Conservation (phyloP, 2,888 invertebrate genomes). For the Ligdia adustata region DNA sequence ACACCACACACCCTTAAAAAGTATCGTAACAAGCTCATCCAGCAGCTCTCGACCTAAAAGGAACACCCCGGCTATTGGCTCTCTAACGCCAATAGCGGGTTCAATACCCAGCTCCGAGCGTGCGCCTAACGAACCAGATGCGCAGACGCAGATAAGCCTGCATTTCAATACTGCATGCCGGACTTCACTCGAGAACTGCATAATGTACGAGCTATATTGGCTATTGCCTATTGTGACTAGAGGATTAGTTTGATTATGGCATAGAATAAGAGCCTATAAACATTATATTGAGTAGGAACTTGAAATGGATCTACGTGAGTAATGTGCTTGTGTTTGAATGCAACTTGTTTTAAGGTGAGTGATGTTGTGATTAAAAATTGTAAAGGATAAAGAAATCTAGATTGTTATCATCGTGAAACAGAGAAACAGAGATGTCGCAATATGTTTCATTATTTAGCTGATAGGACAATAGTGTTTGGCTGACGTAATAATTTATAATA, state of each 20-base stretch:
- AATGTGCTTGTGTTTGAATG: too few relatives aligned
- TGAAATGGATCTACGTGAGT: too few relatives aligned
- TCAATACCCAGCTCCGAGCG: conserved; percentile 67
- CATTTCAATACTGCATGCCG: conserved; percentile 61
- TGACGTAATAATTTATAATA: too few relatives aligned
- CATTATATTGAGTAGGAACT: too few relatives aligned
- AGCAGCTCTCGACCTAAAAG: conserved; percentile 19
- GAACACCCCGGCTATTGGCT: conserved; percentile 52
- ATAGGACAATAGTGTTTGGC: too few relatives aligned
- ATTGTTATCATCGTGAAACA: too few relatives aligned
- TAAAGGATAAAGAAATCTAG: too few relatives aligned
- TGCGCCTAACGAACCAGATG: conserved; percentile 78
- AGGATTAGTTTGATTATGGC: neutral
- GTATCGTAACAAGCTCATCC: neutral
- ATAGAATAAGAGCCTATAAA: neutral
- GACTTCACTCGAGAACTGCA: conserved; percentile 14
- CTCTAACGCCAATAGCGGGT: conserved; percentile 76
- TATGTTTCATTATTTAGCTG: too few relatives aligned
- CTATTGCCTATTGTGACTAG: conserved; percentile 1
- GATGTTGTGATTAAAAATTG: too few relatives aligned
- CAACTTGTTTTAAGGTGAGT: too few relatives aligned
- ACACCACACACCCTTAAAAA: too few relatives aligned
- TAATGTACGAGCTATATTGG: conserved; percentile 11
- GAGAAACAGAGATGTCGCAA: too few relatives aligned
- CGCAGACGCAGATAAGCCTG: conserved; percentile 67